Evolutionary conservation across 2,113 vertebrate species (phyloP), one percentile per base, ranked within the genome.

Genomic region (Apteryx owenii): DNA sequence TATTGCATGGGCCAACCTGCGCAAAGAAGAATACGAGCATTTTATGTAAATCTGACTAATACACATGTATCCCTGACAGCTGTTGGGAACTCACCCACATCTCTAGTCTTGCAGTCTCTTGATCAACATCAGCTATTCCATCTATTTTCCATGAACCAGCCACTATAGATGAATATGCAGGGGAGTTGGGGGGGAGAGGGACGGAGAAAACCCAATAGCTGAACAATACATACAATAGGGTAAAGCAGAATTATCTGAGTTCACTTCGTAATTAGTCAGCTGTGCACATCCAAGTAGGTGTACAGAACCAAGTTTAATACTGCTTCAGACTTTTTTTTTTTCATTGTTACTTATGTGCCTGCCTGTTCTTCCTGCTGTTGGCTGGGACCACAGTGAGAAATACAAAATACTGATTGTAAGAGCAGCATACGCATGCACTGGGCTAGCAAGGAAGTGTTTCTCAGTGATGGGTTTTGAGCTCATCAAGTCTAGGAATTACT

Each of bases 231-330:
- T 13, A 19, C 50, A 29, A n/a, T 4, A 73, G 12, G 18, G 48
- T 3, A 12, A 53, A 53, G 51, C 70, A 48, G 66, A 46, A 44
- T 14, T 12, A 23, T 48, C 46, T 48, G 46, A 48, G 46, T 19
- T 12, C 46, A 20, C 77, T 4, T 0, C 2, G 60, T 5, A 23
- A n/a, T 6, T 10, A 28, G 8, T 3, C 68, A 36, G 58, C 20
- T 1, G 11, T 1, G 42, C 51, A 12, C 38, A 42, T 31, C 53
- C 85, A 23, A 48, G 88, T 38, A 85, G 16, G 46, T 2, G 0
- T 69, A 29, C 0, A 0, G 36, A 70, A 83, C 42, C 17, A 2
- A 26, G 31, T 62, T 26, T 5, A 18, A 11, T 68, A 10, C 31
- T n/a, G 8, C 7, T 66, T 26, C 42, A 25, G n/a, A 38, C 62